A percentile compares a stretch with the other conserved stretches of the same genome.
Conservation (phyloP, 2,113 vertebrate genomes). For the Microcebus griseorufus region DNA sequence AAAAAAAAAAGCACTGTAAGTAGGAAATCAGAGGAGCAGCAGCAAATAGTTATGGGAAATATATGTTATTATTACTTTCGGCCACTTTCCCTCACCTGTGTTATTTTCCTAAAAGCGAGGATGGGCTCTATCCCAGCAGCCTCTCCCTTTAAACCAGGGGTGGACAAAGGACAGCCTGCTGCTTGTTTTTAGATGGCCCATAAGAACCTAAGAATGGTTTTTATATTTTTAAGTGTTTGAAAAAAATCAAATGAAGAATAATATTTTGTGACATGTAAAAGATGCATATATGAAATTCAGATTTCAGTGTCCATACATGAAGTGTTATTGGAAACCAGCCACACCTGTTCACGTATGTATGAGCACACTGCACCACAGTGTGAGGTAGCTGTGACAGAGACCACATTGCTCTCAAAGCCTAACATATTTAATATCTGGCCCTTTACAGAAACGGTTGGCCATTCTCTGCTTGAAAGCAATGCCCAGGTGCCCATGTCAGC, state of each 20-base stretch:
- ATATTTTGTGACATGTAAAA: background rate
- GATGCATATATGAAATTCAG: background rate
- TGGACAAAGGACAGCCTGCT: background rate
- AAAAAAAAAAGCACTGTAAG: background rate
- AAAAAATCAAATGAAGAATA: background rate
- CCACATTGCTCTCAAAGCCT: background rate
- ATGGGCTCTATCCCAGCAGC: background rate
- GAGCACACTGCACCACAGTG: background rate
- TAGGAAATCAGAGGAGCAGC: background rate
- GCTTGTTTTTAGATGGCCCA: background rate
- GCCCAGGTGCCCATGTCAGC: background rate
- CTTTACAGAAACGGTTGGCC: background rate
- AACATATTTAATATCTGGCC: background rate
- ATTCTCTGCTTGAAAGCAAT: background rate
- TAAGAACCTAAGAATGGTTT: background rate
- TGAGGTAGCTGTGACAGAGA: background rate
- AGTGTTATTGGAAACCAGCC: background rate
- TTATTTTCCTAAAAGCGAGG: background rate
- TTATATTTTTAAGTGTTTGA: background rate
- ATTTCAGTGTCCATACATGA: background rate
- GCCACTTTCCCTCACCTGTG: background rate
- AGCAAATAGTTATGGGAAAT: background rate
- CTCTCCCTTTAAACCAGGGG: background rate
- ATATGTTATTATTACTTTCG: rapidly evolving
- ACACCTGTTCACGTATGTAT: rapidly evolving